Conservation (phyloP, 2,797 vertebrate genomes). For the Pseudopleuronectes americanus region DNA sequence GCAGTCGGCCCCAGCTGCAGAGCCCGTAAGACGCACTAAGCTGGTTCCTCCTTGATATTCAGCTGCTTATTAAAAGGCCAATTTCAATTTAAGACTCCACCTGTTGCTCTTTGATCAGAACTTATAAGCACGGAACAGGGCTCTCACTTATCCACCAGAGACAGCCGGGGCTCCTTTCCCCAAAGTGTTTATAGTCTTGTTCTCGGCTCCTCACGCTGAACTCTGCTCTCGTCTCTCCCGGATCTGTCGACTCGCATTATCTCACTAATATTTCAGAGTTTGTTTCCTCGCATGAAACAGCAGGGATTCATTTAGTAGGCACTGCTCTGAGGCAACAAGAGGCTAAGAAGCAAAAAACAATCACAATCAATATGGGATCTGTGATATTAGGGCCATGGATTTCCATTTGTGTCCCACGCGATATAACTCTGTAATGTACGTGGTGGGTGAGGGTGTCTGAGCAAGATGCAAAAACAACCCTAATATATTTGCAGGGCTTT, state of each 20-base stretch:
- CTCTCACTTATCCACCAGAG: constrained; percentile 42
- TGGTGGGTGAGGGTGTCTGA: constrained; percentile 20
- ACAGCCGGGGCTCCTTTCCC: constrained; percentile 44
- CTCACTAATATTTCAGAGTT: constrained; percentile 60
- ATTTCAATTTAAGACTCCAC: constrained; percentile 56
- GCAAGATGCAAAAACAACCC: constrained; percentile 24
- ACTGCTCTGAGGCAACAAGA: constrained; percentile 28
- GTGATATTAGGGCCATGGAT: constrained; percentile 41
- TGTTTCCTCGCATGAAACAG: constrained; percentile 54
- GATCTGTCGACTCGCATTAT: constrained; percentile 65
- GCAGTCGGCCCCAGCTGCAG: constrained; percentile 27
- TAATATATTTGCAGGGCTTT: constrained; percentile 31
- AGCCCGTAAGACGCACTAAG: constrained; percentile 10
- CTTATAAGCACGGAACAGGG: constrained; percentile 39
- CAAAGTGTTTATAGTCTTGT: constrained; percentile 39
- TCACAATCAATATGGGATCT: constrained; percentile 28
- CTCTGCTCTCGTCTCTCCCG: constrained; percentile 48
- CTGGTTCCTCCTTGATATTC: constrained; percentile 43
- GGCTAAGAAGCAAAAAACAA: constrained; percentile 20
- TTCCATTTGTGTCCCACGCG: constrained; percentile 37
- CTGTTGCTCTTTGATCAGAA: constrained; percentile 59
- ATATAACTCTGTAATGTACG: constrained; percentile 17
- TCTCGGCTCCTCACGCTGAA: constrained; percentile 50
- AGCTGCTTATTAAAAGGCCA: constrained; percentile 47
- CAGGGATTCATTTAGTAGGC: constrained; percentile 40